phyloP scores from a whole-genome alignment of 2,113 vertebrate species.

The Callipepla californica region DNA sequence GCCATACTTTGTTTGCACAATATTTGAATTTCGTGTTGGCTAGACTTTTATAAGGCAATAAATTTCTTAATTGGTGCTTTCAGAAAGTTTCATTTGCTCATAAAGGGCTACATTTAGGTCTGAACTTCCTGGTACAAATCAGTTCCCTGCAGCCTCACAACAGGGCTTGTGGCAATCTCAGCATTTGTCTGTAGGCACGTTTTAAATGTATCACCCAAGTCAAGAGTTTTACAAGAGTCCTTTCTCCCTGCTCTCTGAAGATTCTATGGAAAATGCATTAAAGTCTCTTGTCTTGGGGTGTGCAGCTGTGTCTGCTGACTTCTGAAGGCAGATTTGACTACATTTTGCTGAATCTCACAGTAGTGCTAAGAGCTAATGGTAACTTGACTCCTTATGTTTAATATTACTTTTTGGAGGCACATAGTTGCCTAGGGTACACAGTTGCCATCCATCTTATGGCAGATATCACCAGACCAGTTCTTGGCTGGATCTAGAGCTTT shows the following conservation, averaged over 20 bases:
- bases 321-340: not conserved
- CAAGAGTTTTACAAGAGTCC: slow-evolving; percentile 2
- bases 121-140: not conserved
- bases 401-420: not conserved
- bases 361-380: rapidly evolving
- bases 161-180: not conserved
- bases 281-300: not conserved
- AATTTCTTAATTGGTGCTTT: slow-evolving; percentile 25
- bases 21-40: not conserved
- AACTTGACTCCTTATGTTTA: not conserved
- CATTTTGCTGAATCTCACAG: not conserved
- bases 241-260: not conserved
- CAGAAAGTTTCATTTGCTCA: not conserved
- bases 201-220: not conserved
- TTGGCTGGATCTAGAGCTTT: not conserved
- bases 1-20: rapidly evolving
- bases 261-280: slow-evolving; percentile 43
- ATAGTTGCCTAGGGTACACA: not conserved
- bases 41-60: slow-evolving; percentile 12
- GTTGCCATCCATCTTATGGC: not conserved
- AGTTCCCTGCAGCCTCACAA: not conserved
- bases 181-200: rapidly evolving
- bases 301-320: slow-evolving; percentile 10
- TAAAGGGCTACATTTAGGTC: not conserved
- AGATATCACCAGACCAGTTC: not conserved